Percentiles rank a stretch among this genome's conserved stretches.
Evolutionary conservation across 2,113 vertebrate genomes (phyloP).

Genomic region (Mastomys natalensis): DNA sequence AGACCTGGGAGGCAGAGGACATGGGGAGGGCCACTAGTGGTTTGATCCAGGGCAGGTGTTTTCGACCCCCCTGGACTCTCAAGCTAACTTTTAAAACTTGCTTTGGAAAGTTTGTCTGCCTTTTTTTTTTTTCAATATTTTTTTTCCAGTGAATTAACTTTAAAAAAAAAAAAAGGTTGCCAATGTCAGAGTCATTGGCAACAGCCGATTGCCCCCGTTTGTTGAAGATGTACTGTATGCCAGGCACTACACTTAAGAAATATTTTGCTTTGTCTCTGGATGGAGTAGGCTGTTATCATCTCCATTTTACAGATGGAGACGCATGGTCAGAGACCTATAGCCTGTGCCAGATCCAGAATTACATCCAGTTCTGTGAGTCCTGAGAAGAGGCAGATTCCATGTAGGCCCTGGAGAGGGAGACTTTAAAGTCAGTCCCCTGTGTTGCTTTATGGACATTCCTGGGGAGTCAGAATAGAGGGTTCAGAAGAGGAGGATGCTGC

Average conservation of each 20-base stretch:
- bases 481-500: neutral
- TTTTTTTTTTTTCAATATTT: neutral
- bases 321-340: neutral
- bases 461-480: neutral
- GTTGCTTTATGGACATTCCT: neutral
- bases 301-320: neutral
- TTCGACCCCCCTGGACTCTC: neutral
- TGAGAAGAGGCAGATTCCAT: neutral
- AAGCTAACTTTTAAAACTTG: neutral
- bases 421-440: neutral
- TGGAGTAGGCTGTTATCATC: neutral
- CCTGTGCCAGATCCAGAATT: neutral
- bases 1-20: neutral
- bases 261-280: conserved; percentile 15
- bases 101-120: neutral
- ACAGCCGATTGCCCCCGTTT: neutral
- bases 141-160: conserved; percentile 9
- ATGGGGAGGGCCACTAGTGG: neutral
- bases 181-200: neutral
- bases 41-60: conserved; percentile 25
- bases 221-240: neutral
- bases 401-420: neutral
- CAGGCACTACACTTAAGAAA: neutral
- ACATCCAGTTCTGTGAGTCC: neutral
- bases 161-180: neutral